These are phyloP conservation scores for Cyphomyrus plagiostoma DNA, from an alignment of 2,113 vertebrate species.

Conservation along the genomic window DNA sequence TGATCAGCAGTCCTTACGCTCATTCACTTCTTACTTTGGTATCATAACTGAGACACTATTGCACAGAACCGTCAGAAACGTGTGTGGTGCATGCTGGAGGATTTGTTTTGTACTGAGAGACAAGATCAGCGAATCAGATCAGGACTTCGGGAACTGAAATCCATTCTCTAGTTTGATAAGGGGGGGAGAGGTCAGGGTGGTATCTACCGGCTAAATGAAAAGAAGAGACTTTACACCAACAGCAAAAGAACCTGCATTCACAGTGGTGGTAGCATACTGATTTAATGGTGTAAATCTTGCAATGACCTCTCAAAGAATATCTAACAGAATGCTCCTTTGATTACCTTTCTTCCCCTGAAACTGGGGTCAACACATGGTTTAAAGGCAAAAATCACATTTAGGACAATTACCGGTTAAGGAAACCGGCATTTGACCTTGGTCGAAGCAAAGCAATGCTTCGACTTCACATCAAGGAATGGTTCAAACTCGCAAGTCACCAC, in stretches of 20 bases:
- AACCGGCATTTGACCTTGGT: not conserved
- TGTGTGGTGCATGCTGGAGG: not conserved
- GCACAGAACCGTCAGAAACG: conserved; percentile 35
- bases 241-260: not conserved
- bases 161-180: not conserved
- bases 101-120: not conserved
- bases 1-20: not conserved
- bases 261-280: not conserved
- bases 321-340: not conserved
- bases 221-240: not conserved
- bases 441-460: not conserved
- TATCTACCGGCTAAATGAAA: not conserved
- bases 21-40: conserved; percentile 36
- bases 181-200: not conserved
- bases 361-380: not conserved
- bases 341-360: not conserved
- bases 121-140: not conserved
- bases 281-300: not conserved
- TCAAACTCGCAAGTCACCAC: not conserved
- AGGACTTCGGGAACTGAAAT: not conserved
- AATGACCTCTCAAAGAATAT: not conserved
- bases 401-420: not conserved
- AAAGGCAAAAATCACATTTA: conserved; percentile 11
- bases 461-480: not conserved
- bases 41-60: conserved; percentile 38